Percentiles rank a stretch among this genome's conserved stretches.
phyloP scores from a whole-genome alignment of 2,797 vertebrate species.

The Ciconia nigra region DNA sequence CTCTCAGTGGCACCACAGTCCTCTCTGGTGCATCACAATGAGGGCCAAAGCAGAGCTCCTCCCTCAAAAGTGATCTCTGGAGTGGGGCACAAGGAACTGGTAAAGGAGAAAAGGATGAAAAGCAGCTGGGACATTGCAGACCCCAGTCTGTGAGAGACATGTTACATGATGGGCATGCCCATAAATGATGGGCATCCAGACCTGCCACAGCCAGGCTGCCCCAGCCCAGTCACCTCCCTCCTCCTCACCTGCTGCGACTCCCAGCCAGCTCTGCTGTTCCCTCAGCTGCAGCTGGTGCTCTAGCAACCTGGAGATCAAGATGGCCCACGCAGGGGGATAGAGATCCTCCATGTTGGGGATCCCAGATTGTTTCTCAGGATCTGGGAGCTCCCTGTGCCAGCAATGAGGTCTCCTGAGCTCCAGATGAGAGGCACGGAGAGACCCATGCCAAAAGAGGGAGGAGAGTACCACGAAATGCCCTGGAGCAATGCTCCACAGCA shows the following conservation, averaged over 20 bases:
- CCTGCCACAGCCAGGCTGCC: neutral
- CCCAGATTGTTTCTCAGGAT: neutral
- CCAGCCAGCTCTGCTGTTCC: neutral
- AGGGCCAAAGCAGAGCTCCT: neutral
- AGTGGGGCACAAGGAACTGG: neutral
- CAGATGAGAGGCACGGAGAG: neutral
- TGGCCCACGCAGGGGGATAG: neutral
- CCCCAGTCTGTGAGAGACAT: neutral
- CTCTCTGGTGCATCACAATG: neutral
- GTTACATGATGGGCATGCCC: neutral
- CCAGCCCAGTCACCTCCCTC: neutral
- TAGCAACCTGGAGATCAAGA: neutral
- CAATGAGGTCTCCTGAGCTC: neutral
- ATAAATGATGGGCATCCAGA: neutral
- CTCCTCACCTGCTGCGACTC: neutral
- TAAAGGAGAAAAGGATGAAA: neutral
- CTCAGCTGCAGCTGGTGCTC: neutral
- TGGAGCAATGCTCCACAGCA: rapidly evolving
- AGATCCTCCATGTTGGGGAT: neutral
- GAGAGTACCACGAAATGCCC: neutral
- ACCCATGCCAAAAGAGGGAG: neutral
- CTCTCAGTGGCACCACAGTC: neutral
- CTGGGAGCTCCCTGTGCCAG: neutral
- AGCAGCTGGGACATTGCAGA: neutral
- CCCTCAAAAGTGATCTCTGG: neutral